Evolutionary conservation across 1,140 invertebrate genomes (phyloP).

Genomic region (Conopomorpha cramerella): DNA sequence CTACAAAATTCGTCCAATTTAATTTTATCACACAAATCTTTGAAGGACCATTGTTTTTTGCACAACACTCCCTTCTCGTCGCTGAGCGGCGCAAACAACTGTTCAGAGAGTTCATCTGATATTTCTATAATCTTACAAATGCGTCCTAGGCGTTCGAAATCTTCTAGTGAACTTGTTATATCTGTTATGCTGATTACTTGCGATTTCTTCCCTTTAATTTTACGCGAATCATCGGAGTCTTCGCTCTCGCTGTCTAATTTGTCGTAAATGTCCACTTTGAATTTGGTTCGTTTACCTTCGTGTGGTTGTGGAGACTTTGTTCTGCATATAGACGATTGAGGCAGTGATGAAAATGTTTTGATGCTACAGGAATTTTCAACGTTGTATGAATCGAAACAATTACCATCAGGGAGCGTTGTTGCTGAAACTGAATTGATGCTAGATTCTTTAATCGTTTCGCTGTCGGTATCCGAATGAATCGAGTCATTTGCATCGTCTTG

Average conservation of each 20-base stretch:
- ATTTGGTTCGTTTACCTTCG: too few species aligned
- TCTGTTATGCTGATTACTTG: constrained; percentile 40
- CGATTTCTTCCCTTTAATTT: constrained; percentile 34
- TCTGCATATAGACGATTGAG: constrained; percentile 6
- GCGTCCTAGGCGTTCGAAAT: constrained; percentile 36
- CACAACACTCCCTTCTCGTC: constrained; percentile 6
- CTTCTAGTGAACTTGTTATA: constrained; percentile 38
- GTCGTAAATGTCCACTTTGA: constrained; percentile 31
- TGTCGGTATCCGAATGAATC: too few species aligned
- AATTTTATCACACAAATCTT: constrained; percentile 42
- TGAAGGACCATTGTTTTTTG: constrained; percentile 41
- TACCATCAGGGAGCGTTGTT: too few species aligned
- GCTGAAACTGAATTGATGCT: too few species aligned
- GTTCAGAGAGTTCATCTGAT: constrained; percentile 44
- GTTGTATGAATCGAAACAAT: neutral
- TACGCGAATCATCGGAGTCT: constrained; percentile 38
- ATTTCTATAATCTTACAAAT: constrained; percentile 51
- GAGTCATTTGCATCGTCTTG: too few species aligned
- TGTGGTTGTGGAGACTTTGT: too few species aligned
- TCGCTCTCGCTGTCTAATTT: constrained; percentile 42
- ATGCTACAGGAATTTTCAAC: neutral
- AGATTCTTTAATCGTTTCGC: too few species aligned
- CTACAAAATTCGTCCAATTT: constrained; percentile 46
- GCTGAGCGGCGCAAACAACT: constrained; percentile 29
- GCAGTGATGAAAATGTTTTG: constrained; percentile 1